A percentile compares a stretch with the other conserved stretches of the same genome.
Conservation (phyloP, 1,140 invertebrate genomes). For the Camponotus floridanus region DNA sequence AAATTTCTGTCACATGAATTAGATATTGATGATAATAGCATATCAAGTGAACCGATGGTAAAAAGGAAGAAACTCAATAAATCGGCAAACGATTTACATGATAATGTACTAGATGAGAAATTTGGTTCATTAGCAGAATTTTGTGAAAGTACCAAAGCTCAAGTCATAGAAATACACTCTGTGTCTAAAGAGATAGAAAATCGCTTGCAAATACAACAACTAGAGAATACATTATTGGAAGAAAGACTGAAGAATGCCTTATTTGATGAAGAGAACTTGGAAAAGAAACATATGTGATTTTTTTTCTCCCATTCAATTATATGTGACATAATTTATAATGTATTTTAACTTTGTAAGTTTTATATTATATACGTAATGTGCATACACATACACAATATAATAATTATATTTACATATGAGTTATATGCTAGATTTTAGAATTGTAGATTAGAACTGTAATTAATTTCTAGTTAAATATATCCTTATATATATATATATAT, state of each 20-base stretch:
- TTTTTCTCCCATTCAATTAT: constrained; percentile 6
- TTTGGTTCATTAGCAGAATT: constrained; percentile 63
- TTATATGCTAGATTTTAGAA: not conserved
- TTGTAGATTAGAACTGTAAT: not conserved
- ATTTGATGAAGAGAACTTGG: not conserved
- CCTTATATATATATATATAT: not conserved
- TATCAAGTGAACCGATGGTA: constrained; percentile 49
- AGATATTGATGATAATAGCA: constrained; percentile 39
- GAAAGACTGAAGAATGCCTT: constrained; percentile 78
- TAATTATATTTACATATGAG: not conserved
- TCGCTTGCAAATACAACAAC: constrained; percentile 75
- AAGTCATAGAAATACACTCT: constrained; percentile 68
- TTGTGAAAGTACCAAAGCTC: constrained; percentile 65
- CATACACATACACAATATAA: not conserved
- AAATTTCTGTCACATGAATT: constrained; percentile 59
- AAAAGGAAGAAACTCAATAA: constrained; percentile 64
- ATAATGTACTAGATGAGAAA: constrained; percentile 64
- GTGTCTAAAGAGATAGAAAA: constrained; percentile 73
- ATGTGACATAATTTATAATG: not conserved
- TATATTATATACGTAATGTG: constrained; percentile 11
- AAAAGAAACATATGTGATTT: not conserved
- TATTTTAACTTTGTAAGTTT: not conserved
- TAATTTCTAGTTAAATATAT: constrained; percentile 24
- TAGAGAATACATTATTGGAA: constrained; percentile 74
- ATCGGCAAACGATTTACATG: constrained; percentile 41